phyloP scores from a whole-genome alignment of 1,140 invertebrate genomes.

The Ceratoteleas bidentatus region DNA sequence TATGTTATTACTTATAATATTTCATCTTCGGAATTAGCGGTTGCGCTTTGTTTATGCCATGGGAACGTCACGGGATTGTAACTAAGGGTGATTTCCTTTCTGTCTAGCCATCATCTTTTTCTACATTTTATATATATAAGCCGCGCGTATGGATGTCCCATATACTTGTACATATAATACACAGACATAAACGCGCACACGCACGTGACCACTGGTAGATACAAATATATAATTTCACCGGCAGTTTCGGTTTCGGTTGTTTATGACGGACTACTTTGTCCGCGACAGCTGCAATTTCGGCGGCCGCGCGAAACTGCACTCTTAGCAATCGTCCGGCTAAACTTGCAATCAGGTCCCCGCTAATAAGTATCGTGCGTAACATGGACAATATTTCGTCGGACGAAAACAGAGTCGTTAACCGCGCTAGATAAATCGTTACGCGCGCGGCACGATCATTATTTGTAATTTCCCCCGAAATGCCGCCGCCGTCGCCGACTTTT shows the following conservation, averaged over 20 bases:
- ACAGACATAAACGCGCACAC: too few relatives aligned
- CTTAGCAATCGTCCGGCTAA: conserved; percentile 26
- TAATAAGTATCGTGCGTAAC: conserved; percentile 33
- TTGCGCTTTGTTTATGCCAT: conserved; percentile 82
- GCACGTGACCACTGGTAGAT: neutral
- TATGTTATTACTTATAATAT: conserved; percentile 83
- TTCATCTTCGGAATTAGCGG: conserved; percentile 82
- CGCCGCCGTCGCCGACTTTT: neutral
- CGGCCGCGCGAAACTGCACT: conserved; percentile 20
- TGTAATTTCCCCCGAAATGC: conserved; percentile 14
- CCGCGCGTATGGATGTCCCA: too few relatives aligned
- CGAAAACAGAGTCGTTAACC: conserved; percentile 40
- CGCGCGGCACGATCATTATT: conserved; percentile 24
- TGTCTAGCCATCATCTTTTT: conserved; percentile 55
- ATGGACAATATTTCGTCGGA: conserved; percentile 30
- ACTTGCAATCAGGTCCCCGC: conserved; percentile 35
- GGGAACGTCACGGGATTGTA: conserved; percentile 77
- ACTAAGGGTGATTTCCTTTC: conserved; percentile 71
- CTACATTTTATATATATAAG: conserved; percentile 60
- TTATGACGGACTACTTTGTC: conserved; percentile 54
- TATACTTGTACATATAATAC: too few relatives aligned
- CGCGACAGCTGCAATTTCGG: conserved; percentile 59
- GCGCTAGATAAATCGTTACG: conserved; percentile 42
- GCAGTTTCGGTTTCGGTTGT: conserved; percentile 25
- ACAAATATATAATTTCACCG: conserved; percentile 43